Base-by-base conservation (phyloP, 2,113 vertebrate genomes). In the Onychostruthus taczanowskii region DNA sequence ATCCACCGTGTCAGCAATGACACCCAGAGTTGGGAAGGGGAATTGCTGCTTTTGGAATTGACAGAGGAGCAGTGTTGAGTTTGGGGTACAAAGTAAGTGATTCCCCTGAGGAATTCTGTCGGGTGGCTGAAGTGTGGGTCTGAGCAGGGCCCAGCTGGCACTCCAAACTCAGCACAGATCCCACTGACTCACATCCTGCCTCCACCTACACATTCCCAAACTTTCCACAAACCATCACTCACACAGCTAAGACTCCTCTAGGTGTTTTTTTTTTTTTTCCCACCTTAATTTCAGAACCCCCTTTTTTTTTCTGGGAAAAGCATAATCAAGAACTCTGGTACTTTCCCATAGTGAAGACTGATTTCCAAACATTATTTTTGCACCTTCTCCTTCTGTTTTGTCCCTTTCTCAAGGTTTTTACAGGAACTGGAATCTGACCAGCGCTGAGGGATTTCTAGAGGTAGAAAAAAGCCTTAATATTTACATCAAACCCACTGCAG, bases 171-270 rank as follows among this genome's bases (percentile, higher is more conserved):
- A 14, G 75, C 50, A 6, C 8, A 8, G 24, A 13, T 44, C 87
- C 66, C 66, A 12, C 69, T 95, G 95, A 93, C 79, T 96, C 95
- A 87, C 74, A 76, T 53, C 88, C 95, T 5, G 6, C 43, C 89
- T 62, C 56, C 90, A 79, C 94, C 92, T 46, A 46, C 67, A 16
- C 10, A 7, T 16, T 35, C 87, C 64, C 64, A 23, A 12, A 9
- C 90, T 66, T 85, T 83, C 90, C 52, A 10, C 63, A 23, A 8
- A 49, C 52, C 69, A 11, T 49, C 69, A 55, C 4, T 53, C 72
- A 43, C 75, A 50, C 7, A 17, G 35, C 55, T n/a, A 4, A 49
- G 19, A 21, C 37, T 93, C 59, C 63, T 20, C 22, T 11, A 79
- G 43, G 3, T 0, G 3, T 28, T 50, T 19, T 43, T 43, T 39